Evolutionary conservation across 1,140 invertebrate species (phyloP), one percentile per base, ranked within the genome.

Genomic region (Bombus sibiricus): DNA sequence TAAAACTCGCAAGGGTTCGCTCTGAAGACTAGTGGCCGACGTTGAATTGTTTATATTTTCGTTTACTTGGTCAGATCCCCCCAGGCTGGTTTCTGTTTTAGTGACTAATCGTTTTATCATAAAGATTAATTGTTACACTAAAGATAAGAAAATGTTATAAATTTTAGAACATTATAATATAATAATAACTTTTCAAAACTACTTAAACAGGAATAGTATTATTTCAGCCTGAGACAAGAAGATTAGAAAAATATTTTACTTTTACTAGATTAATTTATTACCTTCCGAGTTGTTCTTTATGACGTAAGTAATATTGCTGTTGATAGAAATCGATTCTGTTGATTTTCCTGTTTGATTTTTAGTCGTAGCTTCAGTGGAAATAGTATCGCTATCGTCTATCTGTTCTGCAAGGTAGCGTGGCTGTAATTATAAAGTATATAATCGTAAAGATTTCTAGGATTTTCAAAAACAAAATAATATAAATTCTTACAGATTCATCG

Each of bases 1-100:
- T 47, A 94, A 41, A 8, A 84, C 74, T 82, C 87, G 78, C 62
- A 93, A 75, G 0, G 92, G 85, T 85, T 84, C 74, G 34, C 57
- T 89, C 34, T 82, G 37, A 15, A 64, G 34, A 8, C 0, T 43
- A 18, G 12, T 3, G 25, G 15, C 1, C 0, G 34, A 53, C 18
- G 22, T 13, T 1, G 73, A 79, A 34, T 66, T 9, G 13, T 22
- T 59, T 13, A n/a, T 3, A 53, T 2, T 43, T 81, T 47, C 59
- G 0, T 6, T 18, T 4, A 39, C 8, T 85, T 75, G 69, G 43
- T 68, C 69, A 22, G 0, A 12, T 32, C 12, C 28, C 22, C 76
- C 57, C 41, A 76, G 77, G 10, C 18, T 76, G 28, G 47, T 39
- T 74, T 86, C 80, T 28, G 37, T 68, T 57, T 62, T 53, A 28